Percentiles rank a stretch among this genome's conserved stretches.
phyloP scores from a whole-genome alignment of 2,888 invertebrate genomes.

The Ametastegia equiseti region DNA sequence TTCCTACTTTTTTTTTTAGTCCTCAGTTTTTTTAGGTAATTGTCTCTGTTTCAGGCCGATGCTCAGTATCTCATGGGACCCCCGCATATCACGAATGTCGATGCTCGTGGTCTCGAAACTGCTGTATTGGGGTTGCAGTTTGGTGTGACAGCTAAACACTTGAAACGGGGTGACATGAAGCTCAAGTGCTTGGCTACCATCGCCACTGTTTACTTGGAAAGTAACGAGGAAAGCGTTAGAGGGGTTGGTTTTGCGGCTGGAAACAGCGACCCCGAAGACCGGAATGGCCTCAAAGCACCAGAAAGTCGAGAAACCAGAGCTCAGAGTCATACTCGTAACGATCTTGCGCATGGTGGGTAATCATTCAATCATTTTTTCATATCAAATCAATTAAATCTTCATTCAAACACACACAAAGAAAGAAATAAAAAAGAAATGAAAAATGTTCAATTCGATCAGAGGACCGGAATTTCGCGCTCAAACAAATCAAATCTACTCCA shows the following conservation, averaged over 20 bases:
- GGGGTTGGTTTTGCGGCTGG: slow-evolving; percentile 78
- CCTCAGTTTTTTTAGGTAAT: not conserved
- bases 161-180: slow-evolving; percentile 91
- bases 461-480: too few relatives aligned
- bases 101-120: slow-evolving; percentile 84
- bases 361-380: not conserved
- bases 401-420: too few relatives aligned
- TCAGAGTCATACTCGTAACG: slow-evolving; percentile 81
- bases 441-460: too few relatives aligned
- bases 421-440: too few relatives aligned
- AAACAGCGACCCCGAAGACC: slow-evolving; percentile 20
- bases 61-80: slow-evolving; percentile 76
- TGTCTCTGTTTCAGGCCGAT: slow-evolving; percentile 71
- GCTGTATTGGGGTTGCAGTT: slow-evolving; percentile 89
- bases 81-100: slow-evolving; percentile 75
- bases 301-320: slow-evolving; percentile 86
- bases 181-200: slow-evolving; percentile 93
- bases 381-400: too few relatives aligned
- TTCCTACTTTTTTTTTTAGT: not conserved
- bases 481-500: too few relatives aligned
- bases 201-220: slow-evolving; percentile 90
- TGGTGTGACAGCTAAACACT: slow-evolving; percentile 88
- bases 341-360: slow-evolving; percentile 83
- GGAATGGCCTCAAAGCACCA: slow-evolving; percentile 81
- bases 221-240: slow-evolving; percentile 92